Base-by-base conservation (phyloP, 2,113 vertebrate species). In the Miniopterus natalensis region DNA sequence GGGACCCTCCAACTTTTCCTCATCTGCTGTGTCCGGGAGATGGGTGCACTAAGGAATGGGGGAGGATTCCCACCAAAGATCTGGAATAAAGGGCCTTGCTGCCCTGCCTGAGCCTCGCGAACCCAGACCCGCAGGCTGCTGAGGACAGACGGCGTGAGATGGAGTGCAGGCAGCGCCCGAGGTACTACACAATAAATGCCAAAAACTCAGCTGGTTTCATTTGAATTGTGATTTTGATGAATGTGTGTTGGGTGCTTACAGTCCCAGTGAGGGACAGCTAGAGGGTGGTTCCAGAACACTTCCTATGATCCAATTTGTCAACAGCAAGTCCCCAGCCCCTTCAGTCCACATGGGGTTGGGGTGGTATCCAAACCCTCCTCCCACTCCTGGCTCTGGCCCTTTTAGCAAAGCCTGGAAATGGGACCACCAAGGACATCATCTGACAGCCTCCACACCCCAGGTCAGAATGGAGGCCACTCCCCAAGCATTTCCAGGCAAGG, bases 161-260 rank as follows among this genome's bases (percentile, higher is more conserved):
- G 42, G 78, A 29, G 42, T 17, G 36, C 71, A 8, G 51, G 14
- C 10, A 20, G 36, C 25, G 3, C 51, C 23, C 20, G 36, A 75
- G 81, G 57, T 10, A 27, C 18, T 40, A 21, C 18, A 94, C 47
- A 92, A 70, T 81, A 94, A 88, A 95, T 31, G n/a, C 51, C 57
- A 66, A 78, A 80, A 92, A 40, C 13, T 25, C 2, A 1, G 17
- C 36, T 71, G 29, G 53, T 70, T 61, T 92, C 25, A 8, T 12
- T 2, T 40, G 27, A 68, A 61, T 88, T 79, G 11, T 63, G 40
- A 23, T n/a, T 93, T 68, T n/a, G 21, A 83, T 59, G 8, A 29
- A 11, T 3, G 2, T n/a, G 42, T 47, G 25, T 8, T 71, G 55
- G 65, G 29, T 88, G 11, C 20, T 79, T 20, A 21, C 1, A 63